These are phyloP conservation scores for Orthonevra nobilis DNA, from an alignment of 2,888 invertebrate species.

Conservation along the genomic window DNA sequence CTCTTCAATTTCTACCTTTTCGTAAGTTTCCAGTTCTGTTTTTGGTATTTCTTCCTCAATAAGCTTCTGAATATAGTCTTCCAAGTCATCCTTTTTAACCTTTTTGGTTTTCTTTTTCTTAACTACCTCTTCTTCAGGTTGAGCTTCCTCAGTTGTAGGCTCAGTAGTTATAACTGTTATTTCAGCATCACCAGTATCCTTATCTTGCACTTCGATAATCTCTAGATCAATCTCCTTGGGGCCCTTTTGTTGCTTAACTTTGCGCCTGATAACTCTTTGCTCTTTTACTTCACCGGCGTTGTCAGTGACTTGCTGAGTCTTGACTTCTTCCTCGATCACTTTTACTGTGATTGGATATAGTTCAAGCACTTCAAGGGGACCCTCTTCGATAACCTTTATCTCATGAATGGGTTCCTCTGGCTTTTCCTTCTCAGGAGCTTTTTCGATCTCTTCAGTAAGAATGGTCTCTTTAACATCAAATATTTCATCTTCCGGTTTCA, in stretches of 20 bases:
- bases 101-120: constrained; percentile 75
- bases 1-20: constrained; percentile 75
- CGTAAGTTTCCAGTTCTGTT: constrained; percentile 77
- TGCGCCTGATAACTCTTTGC: constrained; percentile 77
- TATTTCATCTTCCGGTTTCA: constrained; percentile 59
- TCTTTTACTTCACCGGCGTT: constrained; percentile 77
- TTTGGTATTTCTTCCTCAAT: constrained; percentile 76
- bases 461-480: constrained; percentile 72
- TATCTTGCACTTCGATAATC: constrained; percentile 79
- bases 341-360: constrained; percentile 71
- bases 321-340: constrained; percentile 74
- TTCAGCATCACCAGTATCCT: constrained; percentile 78
- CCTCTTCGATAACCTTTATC: constrained; percentile 71
- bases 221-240: constrained; percentile 79
- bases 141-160: constrained; percentile 47
- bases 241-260: constrained; percentile 78
- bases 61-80: constrained; percentile 74
- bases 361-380: constrained; percentile 68
- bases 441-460: constrained; percentile 45
- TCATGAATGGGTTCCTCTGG: constrained; percentile 43
- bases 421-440: constrained; percentile 65
- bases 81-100: constrained; percentile 74
- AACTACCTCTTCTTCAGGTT: constrained; percentile 56
- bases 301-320: constrained; percentile 75
- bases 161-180: constrained; percentile 75